phyloP scores from a whole-genome alignment of 30 jellyfish, hydroid and myxozoan species.

The Calvadosia cruxmelitensis region DNA sequence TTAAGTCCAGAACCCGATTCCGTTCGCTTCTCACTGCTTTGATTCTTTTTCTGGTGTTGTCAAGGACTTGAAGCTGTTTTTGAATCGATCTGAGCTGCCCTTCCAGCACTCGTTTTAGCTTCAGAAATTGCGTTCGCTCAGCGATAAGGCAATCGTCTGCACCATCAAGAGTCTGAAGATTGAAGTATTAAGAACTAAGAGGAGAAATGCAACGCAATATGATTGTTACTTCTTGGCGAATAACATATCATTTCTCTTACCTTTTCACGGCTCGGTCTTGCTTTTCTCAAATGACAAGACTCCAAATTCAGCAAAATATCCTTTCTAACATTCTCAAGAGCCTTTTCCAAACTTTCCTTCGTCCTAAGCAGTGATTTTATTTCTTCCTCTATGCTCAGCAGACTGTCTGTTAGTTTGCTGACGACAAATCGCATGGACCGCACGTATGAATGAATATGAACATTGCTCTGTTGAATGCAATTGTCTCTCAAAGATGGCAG shows the following conservation, averaged over 20 bases:
- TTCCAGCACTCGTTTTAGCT: conserved; percentile 65
- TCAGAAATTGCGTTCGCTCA: conserved; percentile 49
- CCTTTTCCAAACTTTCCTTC: conserved; percentile 68
- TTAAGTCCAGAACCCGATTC: conserved; percentile 63
- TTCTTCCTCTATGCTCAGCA: conserved; percentile 77
- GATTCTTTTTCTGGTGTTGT: conserved; percentile 57
- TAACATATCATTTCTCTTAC: conserved; percentile 10
- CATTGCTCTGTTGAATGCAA: conserved; percentile 72
- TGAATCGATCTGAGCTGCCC: conserved; percentile 70
- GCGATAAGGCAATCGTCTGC: conserved; percentile 67
- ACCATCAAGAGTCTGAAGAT: conserved; percentile 57
- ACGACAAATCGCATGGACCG: conserved; percentile 65
- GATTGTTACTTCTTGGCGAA: too few relatives aligned
- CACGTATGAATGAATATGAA: conserved; percentile 54
- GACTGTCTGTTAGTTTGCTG: conserved; percentile 42
- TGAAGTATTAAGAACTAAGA: not conserved
- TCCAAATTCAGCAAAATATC: conserved; percentile 49
- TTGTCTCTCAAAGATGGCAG: conserved; percentile 73
- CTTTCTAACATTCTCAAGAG: conserved; percentile 67
- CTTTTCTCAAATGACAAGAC: conserved; percentile 41
- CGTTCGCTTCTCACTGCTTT: conserved; percentile 75
- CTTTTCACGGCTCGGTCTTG: conserved; percentile 69
- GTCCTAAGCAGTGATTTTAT: conserved; percentile 54
- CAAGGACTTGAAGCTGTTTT: conserved; percentile 67
- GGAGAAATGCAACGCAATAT: too few relatives aligned